A percentile compares a stretch with the other conserved stretches of the same genome.
phyloP scores from a whole-genome alignment of 2,888 invertebrate species.

The Minunthozetes semirufus region DNA sequence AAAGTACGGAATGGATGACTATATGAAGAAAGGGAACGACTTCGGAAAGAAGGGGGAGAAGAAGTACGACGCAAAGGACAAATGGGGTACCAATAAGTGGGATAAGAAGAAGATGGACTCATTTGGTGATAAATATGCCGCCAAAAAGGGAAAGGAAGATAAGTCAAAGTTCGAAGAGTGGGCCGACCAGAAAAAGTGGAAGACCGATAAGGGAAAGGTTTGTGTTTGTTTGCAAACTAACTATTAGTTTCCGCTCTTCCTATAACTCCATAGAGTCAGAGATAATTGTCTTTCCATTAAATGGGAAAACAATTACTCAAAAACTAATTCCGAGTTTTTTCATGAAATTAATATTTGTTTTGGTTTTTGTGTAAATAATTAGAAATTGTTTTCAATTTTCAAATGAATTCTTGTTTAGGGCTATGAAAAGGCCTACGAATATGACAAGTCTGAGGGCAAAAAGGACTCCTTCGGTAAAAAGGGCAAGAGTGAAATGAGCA shows the following conservation, averaged over 20 bases:
- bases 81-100: slow-evolving; percentile 4
- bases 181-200: not conserved
- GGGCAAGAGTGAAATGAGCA: not conserved
- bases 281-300: too few species aligned
- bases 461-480: not conserved
- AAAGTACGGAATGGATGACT: not conserved
- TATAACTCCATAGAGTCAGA: too few species aligned
- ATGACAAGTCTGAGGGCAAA: not conserved
- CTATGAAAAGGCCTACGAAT: not conserved
- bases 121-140: not conserved
- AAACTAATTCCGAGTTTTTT: too few species aligned
- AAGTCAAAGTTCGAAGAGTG: not conserved
- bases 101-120: not conserved
- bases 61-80: not conserved
- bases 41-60: not conserved
- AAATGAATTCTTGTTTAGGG: not conserved
- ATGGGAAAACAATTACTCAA: too few species aligned
- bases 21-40: not conserved
- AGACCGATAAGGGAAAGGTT: slow-evolving; percentile 10
- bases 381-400: not conserved
- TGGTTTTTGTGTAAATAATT: not conserved
- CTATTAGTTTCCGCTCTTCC: too few species aligned
- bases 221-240: too few species aligned
- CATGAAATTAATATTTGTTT: too few species aligned
- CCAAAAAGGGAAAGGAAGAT: not conserved